These are phyloP conservation scores for Silurus meridionalis DNA, from an alignment of 2,113 vertebrate species.

Conservation along the genomic window DNA sequence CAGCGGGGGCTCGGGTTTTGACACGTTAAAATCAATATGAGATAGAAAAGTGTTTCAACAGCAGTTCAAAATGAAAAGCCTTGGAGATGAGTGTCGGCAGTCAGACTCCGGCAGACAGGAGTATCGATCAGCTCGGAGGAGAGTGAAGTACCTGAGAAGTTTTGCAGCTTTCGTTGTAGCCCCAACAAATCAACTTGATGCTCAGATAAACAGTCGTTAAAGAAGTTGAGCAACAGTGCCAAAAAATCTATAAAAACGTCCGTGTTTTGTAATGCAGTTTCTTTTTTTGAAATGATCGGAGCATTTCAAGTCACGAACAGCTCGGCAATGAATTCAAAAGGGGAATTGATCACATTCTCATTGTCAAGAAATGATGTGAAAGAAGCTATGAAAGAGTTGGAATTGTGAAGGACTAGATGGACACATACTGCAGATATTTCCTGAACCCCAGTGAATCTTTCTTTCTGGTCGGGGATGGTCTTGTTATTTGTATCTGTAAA, in stretches of 20 bases:
- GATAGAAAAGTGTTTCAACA: constrained; percentile 65
- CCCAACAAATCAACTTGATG: constrained; percentile 56
- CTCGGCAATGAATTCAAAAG: constrained; percentile 15
- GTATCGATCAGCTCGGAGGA: constrained; percentile 70
- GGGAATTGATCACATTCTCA: neutral
- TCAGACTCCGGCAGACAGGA: constrained; percentile 67
- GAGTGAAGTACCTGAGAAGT: constrained; percentile 65
- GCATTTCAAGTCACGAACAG: neutral
- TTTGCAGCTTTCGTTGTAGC: constrained; percentile 58
- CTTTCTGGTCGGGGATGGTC: constrained; percentile 47
- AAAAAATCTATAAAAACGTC: constrained; percentile 23
- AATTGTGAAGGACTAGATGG: neutral
- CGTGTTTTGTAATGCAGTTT: neutral
- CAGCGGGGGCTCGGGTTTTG: constrained; percentile 70
- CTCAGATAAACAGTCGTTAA: constrained; percentile 35
- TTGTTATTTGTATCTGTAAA: constrained; percentile 60
- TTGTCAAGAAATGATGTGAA: neutral
- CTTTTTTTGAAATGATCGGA: neutral
- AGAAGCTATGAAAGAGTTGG: neutral
- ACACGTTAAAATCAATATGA: constrained; percentile 76
- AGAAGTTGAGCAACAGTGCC: neutral
- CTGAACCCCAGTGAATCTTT: neutral
- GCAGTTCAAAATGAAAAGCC: constrained; percentile 71
- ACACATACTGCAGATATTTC: neutral
- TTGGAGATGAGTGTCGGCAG: constrained; percentile 70